A percentile compares a stretch with the other conserved stretches of the same genome.
Evolutionary conservation across 2,797 vertebrate species (phyloP).

Genomic region (Catharus ustulatus): DNA sequence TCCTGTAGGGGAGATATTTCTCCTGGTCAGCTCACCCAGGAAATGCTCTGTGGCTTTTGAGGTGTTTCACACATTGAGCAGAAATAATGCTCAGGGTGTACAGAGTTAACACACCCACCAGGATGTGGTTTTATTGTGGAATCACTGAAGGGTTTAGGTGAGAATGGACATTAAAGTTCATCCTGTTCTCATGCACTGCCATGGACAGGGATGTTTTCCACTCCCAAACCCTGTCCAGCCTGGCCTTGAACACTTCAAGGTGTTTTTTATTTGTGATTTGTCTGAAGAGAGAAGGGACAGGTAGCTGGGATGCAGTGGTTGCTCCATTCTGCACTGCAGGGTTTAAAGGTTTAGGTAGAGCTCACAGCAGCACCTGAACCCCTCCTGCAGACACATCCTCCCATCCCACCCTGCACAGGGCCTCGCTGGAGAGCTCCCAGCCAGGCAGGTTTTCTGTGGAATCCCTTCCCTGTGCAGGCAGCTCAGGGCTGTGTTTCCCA

Average conservation of each 20-base stretch:
- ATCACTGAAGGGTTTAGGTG: not conserved
- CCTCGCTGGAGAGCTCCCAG: not conserved
- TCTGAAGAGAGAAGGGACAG: not conserved
- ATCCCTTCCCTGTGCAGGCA: not conserved
- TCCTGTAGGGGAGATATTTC: accelerated
- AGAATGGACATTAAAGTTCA: not conserved
- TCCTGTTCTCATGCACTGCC: not conserved
- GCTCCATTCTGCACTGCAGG: not conserved
- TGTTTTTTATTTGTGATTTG: not conserved
- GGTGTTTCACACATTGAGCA: not conserved
- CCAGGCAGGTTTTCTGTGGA: not conserved
- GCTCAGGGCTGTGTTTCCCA: not conserved
- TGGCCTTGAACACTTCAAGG: not conserved
- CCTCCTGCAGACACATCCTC: not conserved
- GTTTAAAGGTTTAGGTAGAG: not conserved
- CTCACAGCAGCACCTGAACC: not conserved
- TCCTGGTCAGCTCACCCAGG: not conserved
- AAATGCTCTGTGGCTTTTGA: not conserved
- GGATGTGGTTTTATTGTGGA: not conserved
- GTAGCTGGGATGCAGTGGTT: not conserved
- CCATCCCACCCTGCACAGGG: not conserved
- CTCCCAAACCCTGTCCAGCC: not conserved
- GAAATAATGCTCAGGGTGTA: not conserved
- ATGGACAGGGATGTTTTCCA: not conserved
- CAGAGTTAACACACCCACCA: not conserved